Evolutionary conservation across 2,888 invertebrate species (phyloP).

Genomic region (Dorcus hopei): DNA sequence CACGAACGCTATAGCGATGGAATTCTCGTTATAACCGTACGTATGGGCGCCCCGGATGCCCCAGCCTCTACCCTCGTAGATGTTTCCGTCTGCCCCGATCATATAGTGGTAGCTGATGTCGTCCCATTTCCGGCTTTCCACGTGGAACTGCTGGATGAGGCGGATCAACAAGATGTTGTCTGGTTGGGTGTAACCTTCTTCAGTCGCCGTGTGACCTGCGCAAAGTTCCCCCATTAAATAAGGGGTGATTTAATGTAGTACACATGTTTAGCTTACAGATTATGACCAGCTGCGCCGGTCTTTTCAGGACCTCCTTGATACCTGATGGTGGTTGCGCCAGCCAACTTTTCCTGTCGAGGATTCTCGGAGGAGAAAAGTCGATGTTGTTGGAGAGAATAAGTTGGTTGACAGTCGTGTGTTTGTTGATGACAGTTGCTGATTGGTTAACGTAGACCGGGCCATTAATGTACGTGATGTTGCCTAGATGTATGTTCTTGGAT

Average conservation of each 20-base stretch:
- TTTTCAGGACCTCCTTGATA: conserved; percentile 37
- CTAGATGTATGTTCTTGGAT: conserved; percentile 51
- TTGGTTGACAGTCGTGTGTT: conserved; percentile 16
- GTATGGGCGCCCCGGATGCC: conserved; percentile 54
- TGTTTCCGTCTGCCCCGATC: conserved; percentile 56
- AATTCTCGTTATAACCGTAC: conserved; percentile 51
- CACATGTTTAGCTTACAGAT: conserved; percentile 45
- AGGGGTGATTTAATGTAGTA: neutral
- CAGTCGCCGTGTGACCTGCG: conserved; percentile 53
- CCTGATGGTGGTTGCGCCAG: conserved; percentile 50
- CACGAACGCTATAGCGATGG: conserved; percentile 54
- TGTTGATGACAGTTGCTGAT: conserved; percentile 19
- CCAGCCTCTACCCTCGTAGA: conserved; percentile 60
- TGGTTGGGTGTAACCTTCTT: conserved; percentile 46
- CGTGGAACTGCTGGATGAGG: conserved; percentile 53
- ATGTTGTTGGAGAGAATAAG: conserved; percentile 6
- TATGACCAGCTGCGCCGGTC: conserved; percentile 51
- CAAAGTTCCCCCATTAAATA: conserved; percentile 1
- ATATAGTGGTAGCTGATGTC: conserved; percentile 57
- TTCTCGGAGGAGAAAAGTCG: conserved; percentile 6
- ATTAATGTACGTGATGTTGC: conserved; percentile 52
- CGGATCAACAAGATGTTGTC: conserved; percentile 50
- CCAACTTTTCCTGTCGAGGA: conserved; percentile 41
- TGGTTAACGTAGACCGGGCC: conserved; percentile 48
- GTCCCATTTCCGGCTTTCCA: conserved; percentile 53